Conservation (phyloP, 92 coral and sea anemone species). For the Micromussa lordhowensis region DNA sequence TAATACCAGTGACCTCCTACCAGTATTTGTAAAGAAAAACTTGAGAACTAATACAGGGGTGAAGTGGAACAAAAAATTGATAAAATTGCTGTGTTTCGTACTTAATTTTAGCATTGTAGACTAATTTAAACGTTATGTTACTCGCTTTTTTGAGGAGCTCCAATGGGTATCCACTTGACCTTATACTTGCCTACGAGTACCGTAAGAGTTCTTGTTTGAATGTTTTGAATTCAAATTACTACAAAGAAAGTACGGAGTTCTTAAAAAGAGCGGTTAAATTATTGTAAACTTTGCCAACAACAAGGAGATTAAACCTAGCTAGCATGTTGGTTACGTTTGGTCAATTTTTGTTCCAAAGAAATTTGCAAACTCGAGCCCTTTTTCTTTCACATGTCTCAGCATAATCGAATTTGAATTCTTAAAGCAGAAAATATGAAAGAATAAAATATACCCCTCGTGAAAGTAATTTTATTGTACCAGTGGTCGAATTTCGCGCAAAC, state of each 20-base stretch:
- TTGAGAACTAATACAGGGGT: neutral
- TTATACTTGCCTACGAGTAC: too few relatives aligned
- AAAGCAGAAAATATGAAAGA: neutral
- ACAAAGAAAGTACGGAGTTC: too few relatives aligned
- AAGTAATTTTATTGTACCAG: too few relatives aligned
- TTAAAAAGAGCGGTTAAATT: too few relatives aligned
- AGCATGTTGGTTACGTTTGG: neutral
- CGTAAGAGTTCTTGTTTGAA: too few relatives aligned
- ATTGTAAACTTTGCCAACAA: neutral
- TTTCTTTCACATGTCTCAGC: neutral
- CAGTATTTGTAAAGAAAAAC: neutral
- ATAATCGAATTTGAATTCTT: neutral
- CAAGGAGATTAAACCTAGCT: neutral
- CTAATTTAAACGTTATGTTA: too few relatives aligned
- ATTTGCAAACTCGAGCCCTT: neutral
- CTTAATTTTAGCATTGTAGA: neutral
- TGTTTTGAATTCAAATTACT: too few relatives aligned
- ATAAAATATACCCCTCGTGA: too few relatives aligned
- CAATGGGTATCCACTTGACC: too few relatives aligned
- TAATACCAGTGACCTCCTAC: neutral
- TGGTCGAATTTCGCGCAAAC: too few relatives aligned
- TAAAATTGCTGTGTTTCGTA: neutral
- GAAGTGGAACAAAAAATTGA: too few relatives aligned
- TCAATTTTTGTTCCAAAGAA: neutral
- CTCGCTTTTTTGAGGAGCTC: too few relatives aligned